Evolutionary conservation across 1,140 invertebrate genomes (phyloP).

Genomic region (Drosophila nebulosa): DNA sequence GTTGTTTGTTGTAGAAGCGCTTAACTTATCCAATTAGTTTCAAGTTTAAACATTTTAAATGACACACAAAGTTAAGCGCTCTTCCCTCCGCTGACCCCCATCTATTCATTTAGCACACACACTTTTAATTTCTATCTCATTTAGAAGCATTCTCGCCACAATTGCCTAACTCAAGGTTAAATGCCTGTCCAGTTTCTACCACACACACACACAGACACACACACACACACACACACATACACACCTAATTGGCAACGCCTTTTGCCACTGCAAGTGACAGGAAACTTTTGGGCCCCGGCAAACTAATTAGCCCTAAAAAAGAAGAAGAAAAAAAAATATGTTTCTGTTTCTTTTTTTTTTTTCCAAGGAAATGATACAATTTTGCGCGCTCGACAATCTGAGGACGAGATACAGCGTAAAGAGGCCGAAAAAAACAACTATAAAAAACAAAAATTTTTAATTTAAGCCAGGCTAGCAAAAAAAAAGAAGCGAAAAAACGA

Average conservation of each 20-base stretch:
- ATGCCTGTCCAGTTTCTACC: constrained; percentile 16
- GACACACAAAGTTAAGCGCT: neutral
- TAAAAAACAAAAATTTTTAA: constrained; percentile 64
- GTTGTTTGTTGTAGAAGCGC: no score
- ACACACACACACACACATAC: constrained; percentile 19
- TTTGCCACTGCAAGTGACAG: constrained; percentile 74
- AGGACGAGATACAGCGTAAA: neutral
- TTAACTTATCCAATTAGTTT: neutral
- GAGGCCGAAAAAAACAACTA: constrained; percentile 17
- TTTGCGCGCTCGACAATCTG: constrained; percentile 49
- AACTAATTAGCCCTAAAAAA: constrained; percentile 71
- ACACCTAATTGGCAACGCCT: constrained; percentile 72
- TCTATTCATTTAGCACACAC: constrained; percentile 4
- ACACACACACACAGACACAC: neutral
- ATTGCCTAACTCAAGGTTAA: constrained; percentile 47
- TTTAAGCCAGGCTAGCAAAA: constrained; percentile 44
- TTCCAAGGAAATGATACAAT: constrained; percentile 75
- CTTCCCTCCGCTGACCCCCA: neutral
- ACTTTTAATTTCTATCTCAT: constrained; percentile 46
- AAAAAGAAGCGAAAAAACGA: constrained; percentile 21
- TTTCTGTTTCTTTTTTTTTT: constrained; percentile 53
- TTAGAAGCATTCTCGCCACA: constrained; percentile 15
- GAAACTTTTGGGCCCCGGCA: constrained; percentile 65
- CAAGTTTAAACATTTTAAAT: neutral
- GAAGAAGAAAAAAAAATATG: constrained; percentile 10